Evolutionary conservation across 2,113 vertebrate species (phyloP), one percentile per base, ranked within the genome.

Genomic region (Phoenicopterus ruber): DNA sequence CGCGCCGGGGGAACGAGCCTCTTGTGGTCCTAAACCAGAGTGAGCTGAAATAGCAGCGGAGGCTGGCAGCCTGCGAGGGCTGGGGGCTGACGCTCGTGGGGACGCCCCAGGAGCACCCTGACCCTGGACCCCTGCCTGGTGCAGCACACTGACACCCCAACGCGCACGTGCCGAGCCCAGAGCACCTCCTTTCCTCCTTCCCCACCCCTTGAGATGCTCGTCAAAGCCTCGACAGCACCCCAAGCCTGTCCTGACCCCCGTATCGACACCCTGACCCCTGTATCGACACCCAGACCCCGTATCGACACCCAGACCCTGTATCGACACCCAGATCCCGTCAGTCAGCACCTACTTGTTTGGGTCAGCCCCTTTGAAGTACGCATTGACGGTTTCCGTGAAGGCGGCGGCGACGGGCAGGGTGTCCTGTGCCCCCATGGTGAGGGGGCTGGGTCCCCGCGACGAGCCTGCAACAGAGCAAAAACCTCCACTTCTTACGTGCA

Each of bases 361-460:
- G 96, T 99, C 99, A 2, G 99, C 99, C 95, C 99, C 99, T 98
- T 99, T 99, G 97, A 99, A 99, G 96, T 99, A 99, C 10, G 99
- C 99, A 38, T 99, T 99, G 97, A 99, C 99, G 1, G 99, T 99
- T 94, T 99, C 99, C 8, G 99, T 99, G 98, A 99, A 99, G 92
- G 99, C 99, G 20, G 99, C 99, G 7, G 99, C 99, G 47, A 99
- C 99, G 6, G 99, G 99, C 40, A 99, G 98, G 34, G 99, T 99
- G 96, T 99, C 99, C 98, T 99, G 99, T 28, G 99, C 99, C 57
- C 99, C 99, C 99, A 99, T 99, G 93, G 99, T 99, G n/a, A 99
- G 98, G 14, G 99, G 99, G 93, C 99, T 99, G 84, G 99, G 99
- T 15, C 99, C 99, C 97, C 99, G 97, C 8, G 99, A 99, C 6